Evolutionary conservation across 2,113 vertebrate genomes (phyloP).

Genomic region (Ginglymostoma cirratum): DNA sequence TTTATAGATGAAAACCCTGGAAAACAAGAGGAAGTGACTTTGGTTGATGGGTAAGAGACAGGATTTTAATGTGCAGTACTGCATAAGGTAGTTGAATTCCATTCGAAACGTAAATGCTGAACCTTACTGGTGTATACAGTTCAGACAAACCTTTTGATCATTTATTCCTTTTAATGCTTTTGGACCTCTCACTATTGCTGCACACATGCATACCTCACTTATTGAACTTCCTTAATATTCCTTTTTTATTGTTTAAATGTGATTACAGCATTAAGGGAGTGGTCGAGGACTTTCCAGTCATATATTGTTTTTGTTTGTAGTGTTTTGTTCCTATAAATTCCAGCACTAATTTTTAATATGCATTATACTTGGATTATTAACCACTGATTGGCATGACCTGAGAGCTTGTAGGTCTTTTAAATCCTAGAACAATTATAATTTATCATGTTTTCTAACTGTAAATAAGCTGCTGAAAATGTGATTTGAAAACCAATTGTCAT

Average conservation of each 20-base stretch:
- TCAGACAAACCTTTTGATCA: neutral
- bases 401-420: neutral
- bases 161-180: neutral
- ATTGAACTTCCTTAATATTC: neutral
- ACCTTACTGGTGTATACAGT: neutral
- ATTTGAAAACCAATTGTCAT: neutral
- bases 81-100: neutral
- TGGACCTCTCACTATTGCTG: neutral
- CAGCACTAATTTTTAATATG: neutral
- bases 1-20: conserved; percentile 50
- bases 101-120: neutral
- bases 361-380: neutral
- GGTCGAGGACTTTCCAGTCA: neutral
- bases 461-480: neutral
- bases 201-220: neutral
- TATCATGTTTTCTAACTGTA: neutral
- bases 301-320: neutral
- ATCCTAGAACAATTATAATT: neutral
- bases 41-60: conserved; percentile 50
- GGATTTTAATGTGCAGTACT: conserved; percentile 31
- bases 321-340: neutral
- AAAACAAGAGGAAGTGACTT: conserved; percentile 55
- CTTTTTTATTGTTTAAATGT: neutral
- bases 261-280: neutral
- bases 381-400: neutral